These are phyloP conservation scores for Anthopleura xanthogrammica DNA, from an alignment of 92 coral and sea anemone genomes.

Conservation along the genomic window DNA sequence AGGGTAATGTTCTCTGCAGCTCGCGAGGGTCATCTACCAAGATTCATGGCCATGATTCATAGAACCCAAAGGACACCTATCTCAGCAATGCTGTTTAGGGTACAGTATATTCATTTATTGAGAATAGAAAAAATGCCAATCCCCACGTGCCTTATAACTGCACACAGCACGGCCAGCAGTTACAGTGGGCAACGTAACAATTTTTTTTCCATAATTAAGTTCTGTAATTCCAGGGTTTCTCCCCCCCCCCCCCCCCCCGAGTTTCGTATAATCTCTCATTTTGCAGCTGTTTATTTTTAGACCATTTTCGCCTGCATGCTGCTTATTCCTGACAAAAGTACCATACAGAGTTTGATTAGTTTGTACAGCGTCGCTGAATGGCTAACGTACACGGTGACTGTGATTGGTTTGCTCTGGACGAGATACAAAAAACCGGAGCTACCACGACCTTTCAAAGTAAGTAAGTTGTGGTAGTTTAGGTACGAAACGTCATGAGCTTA, in stretches of 20 bases:
- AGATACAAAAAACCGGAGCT: constrained; percentile 40
- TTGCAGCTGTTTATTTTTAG: constrained; percentile 15
- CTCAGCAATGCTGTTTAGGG: constrained; percentile 43
- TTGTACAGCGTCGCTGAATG: constrained; percentile 61
- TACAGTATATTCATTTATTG: background rate
- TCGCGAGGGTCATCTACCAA: constrained; percentile 59
- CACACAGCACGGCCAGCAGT: too few species aligned
- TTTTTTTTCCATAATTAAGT: too few species aligned
- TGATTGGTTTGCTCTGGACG: constrained; percentile 58
- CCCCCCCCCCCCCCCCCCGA: too few species aligned
- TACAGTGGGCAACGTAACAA: too few species aligned
- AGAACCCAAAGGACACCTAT: constrained; percentile 50
- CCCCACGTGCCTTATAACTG: too few species aligned
- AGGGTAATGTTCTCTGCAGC: constrained; percentile 61
- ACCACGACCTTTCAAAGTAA: constrained; percentile 58
- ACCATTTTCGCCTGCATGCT: constrained; percentile 41
- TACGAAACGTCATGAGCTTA: too few species aligned
- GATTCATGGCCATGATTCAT: constrained; percentile 58
- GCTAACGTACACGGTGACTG: constrained; percentile 53
- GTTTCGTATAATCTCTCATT: too few species aligned
- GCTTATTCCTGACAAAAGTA: constrained; percentile 58
- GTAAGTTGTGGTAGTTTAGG: background rate
- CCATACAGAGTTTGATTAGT: constrained; percentile 47
- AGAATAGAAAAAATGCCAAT: background rate
- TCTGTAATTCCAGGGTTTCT: too few species aligned